Base-by-base conservation (phyloP, 2,113 vertebrate species). In the Oncorhynchus nerka region DNA sequence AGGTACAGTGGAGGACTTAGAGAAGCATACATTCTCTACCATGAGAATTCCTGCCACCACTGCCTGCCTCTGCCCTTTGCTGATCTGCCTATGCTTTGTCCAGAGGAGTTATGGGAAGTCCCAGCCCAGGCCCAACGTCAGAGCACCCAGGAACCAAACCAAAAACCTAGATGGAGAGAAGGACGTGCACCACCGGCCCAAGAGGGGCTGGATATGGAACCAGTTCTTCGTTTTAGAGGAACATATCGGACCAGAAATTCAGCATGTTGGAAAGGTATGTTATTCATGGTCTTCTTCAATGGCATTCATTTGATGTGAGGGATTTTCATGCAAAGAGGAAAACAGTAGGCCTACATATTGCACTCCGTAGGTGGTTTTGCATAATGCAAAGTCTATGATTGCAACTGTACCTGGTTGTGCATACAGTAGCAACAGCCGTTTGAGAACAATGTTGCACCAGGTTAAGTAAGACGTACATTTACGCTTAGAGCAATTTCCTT, bases 201-300 rank as follows among this genome's bases (percentile, higher is more conserved):
- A 99, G 86, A 94, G 98, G 4, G 98, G 97, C 91, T 99, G 98
- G 98, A 98, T 99, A 82, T 99, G 98, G 98, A 99, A 99, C 91
- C 98, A 99, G 92, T 99, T 99, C 96, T 99, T 99, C 94, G 97
- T 99, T 96, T 96, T 99, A 97, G 98, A 99, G 96, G 98, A 99
- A 92, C 97, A 99, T 79, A 95, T 99, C 89, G 98, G 98, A 92
- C 93, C 96, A 73, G 97, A 99, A 64, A 94, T 95, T 73, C 98
- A 99, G 76, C 99, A 99, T 79, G 97, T 99, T 73, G 98, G 98
- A 89, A 99, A 99, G 95, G 98, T 49, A 22, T 13, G 45, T 9
- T 49, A 24, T 70, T n/a, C 68, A 70, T 70, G 11, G 30, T 67
- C 65, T 28, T 4, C 11, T 67, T 67, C 30, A 30, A 67, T 26